Evolutionary conservation across 2,888 invertebrate genomes (phyloP), one percentile per base, ranked within the genome.

Genomic region (Stenolophus ochropezus): DNA sequence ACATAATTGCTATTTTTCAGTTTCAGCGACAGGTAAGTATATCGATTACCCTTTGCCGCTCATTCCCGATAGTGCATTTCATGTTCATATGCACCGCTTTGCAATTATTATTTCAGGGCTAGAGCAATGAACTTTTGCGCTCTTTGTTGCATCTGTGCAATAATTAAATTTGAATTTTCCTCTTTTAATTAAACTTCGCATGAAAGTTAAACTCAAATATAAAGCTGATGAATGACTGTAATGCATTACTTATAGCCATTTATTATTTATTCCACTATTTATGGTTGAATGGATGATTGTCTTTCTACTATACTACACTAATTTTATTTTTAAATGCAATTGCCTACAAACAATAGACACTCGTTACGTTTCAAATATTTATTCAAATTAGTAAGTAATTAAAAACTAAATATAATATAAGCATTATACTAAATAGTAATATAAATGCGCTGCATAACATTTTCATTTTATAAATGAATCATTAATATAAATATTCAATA

Each of bases 41-140:
- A 69, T 69, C 65, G 65, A 69, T 69, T 69, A 69, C 61, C 20
- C 51, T 73, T 73, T 73, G 73, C 73, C 73, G 73, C 73, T 51
- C 14, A 23, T 49, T 49, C n/a, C n/a, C 25, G 16, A 73, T 73
- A 14, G 47, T 47, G 73, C 42, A 69, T 73, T 65, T 33, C 14
- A 33, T 65, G 14, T 14, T 65, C 65, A 65, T 33, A 33, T 69
- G 65, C 33, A 69, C 73, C 73, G 73, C 51, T 49, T 73, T 11
- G 51, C 73, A 51, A 25, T 73, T 23, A 73, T 71, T 47, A 71
- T 73, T 73, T 21, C 73, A 21, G 14, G 6, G 49, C 21, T 23
- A 73, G 73, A 49, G 73, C 73, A 73, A 51, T 73, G 73, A 73
- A 73, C 73, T 73, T 49, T 49, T 73, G 73, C 65, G 65, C 65